A percentile compares a stretch with the other conserved stretches of the same genome.
Conservation (phyloP, 2,797 vertebrate species). For the Pseudopleuronectes americanus region DNA sequence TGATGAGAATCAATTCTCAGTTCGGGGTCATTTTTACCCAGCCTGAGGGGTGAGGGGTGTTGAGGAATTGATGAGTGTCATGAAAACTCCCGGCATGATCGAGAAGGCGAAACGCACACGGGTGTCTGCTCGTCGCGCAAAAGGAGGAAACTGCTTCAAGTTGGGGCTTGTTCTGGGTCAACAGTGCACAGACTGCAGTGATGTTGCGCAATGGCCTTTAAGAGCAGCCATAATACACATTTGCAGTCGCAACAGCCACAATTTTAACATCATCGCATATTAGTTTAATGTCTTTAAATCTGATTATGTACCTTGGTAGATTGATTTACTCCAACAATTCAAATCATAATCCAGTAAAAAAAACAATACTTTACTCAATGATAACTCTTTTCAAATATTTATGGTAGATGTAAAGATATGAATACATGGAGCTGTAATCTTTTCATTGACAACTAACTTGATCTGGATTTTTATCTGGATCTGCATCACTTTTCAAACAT, state of each 20-base stretch:
- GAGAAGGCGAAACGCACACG: constrained; percentile 43
- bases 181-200: neutral
- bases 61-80: constrained; percentile 68
- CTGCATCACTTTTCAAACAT: too few species aligned
- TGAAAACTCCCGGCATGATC: constrained; percentile 57
- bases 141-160: constrained; percentile 15
- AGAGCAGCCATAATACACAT: neutral
- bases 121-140: constrained; percentile 30
- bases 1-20: constrained; percentile 71
- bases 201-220: neutral
- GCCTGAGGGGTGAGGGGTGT: constrained; percentile 21
- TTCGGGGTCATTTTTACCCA: constrained; percentile 38
- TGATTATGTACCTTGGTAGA: too few species aligned
- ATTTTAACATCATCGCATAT: neutral
- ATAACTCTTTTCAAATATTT: too few species aligned
- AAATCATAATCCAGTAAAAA: too few species aligned
- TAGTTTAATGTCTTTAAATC: too few species aligned
- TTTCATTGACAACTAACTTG: neutral
- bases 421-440: neutral
- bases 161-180: constrained; percentile 37
- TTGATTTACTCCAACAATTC: too few species aligned
- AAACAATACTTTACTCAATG: too few species aligned
- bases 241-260: neutral
- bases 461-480: too few species aligned
- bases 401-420: too few species aligned